phyloP scores from a whole-genome alignment of 2,113 vertebrate genomes.

The Pheucticus melanocephalus region DNA sequence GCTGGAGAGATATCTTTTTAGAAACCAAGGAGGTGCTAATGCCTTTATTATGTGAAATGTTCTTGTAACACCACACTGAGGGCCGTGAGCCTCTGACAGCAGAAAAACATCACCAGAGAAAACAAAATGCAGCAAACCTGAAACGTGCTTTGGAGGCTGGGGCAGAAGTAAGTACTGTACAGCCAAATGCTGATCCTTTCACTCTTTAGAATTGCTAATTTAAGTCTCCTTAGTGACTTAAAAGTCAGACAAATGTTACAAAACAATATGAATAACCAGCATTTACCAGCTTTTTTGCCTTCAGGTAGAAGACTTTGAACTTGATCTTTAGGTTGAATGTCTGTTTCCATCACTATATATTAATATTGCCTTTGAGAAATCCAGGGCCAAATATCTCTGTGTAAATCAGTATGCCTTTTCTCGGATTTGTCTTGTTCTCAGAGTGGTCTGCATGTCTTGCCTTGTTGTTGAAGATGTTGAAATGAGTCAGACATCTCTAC shows the following conservation, averaged over 20 bases:
- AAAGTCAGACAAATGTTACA: background rate
- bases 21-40: constrained; percentile 19
- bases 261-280: background rate
- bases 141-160: background rate
- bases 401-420: background rate
- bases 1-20: background rate
- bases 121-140: background rate
- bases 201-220: background rate
- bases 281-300: background rate
- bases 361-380: background rate
- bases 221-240: background rate
- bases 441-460: background rate
- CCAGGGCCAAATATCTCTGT: background rate
- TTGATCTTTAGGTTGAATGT: background rate
- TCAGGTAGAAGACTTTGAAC: background rate
- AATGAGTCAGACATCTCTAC: background rate
- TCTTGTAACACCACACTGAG: background rate
- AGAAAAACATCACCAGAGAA: background rate
- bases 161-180: background rate
- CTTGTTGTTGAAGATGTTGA: background rate
- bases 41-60: constrained; percentile 27
- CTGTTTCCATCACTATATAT: background rate
- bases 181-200: background rate
- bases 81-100: background rate
- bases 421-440: background rate